Percentiles rank a stretch among this genome's conserved stretches.
phyloP scores from a whole-genome alignment of 2,797 vertebrate species.

The Lagorchestes hirsutus region DNA sequence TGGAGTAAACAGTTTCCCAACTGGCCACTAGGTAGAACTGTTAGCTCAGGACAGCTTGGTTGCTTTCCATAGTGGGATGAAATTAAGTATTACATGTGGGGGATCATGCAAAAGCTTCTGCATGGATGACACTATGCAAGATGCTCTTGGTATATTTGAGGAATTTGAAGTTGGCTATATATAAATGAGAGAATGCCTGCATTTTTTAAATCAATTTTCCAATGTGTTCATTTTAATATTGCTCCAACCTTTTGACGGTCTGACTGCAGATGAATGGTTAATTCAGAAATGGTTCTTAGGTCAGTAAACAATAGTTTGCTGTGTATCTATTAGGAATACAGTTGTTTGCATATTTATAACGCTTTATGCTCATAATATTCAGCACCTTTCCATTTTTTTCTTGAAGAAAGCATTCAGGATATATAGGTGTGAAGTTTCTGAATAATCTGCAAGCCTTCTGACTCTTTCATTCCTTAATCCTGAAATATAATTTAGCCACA shows the following conservation, averaged over 20 bases:
- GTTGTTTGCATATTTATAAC: background rate
- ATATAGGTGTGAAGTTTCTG: background rate
- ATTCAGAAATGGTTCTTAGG: background rate
- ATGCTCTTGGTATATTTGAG: background rate
- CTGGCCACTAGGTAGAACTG: background rate
- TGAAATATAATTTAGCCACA: background rate
- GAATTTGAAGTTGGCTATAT: background rate
- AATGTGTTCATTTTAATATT: background rate
- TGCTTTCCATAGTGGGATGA: background rate
- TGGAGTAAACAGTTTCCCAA: background rate
- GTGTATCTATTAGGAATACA: background rate
- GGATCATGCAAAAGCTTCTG: background rate
- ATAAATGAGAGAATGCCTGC: background rate
- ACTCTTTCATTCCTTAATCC: background rate
- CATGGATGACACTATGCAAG: background rate
- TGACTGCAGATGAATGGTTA: background rate
- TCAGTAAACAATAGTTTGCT: background rate
- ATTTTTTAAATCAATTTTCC: background rate
- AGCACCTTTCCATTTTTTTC: background rate
- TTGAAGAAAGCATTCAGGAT: background rate
- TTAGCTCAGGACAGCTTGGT: background rate
- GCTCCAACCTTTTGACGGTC: background rate
- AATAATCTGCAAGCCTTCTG: background rate
- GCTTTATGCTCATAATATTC: background rate
- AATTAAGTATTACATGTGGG: background rate